These are phyloP conservation scores for Ahaetulla prasina DNA, from an alignment of 2,113 vertebrate genomes.

Conservation along the genomic window DNA sequence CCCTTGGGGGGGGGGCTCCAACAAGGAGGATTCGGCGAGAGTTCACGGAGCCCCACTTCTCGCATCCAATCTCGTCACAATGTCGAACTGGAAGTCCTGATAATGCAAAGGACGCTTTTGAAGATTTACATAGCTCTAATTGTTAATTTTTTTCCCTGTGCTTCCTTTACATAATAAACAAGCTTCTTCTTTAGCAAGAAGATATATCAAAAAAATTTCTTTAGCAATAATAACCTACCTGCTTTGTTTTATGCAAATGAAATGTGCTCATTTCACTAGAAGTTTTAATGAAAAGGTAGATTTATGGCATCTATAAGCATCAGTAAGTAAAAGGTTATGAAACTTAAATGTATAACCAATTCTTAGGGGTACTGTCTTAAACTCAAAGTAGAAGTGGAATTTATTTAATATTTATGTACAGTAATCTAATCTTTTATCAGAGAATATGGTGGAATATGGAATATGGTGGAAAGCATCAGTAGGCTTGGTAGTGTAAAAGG, in stretches of 20 bases:
- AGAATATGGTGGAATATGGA: not conserved
- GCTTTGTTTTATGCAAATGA: not conserved
- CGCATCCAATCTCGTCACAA: too few relatives aligned
- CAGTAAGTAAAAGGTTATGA: not conserved
- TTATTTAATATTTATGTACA: not conserved
- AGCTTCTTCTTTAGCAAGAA: not conserved
- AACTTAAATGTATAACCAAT: not conserved
- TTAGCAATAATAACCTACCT: slow-evolving; percentile 1
- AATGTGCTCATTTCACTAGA: not conserved
- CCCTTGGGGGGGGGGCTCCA: too few relatives aligned
- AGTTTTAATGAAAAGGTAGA: not conserved
- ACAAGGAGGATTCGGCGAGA: too few relatives aligned
- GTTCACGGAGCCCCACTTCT: too few relatives aligned
- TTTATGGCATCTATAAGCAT: not conserved
- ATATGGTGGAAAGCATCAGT: not conserved
- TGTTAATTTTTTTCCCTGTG: not conserved
- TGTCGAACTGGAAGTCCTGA: too few relatives aligned
- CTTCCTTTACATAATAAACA: not conserved
- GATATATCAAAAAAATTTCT: not conserved
- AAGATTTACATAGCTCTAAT: not conserved
- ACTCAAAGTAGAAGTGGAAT: not conserved
- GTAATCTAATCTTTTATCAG: not conserved
- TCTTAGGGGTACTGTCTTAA: not conserved
- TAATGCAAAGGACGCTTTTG: not conserved
- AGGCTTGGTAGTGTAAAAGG: not conserved